Conservation (phyloP, 2,888 invertebrate genomes). For the Luffia ferchaultella region DNA sequence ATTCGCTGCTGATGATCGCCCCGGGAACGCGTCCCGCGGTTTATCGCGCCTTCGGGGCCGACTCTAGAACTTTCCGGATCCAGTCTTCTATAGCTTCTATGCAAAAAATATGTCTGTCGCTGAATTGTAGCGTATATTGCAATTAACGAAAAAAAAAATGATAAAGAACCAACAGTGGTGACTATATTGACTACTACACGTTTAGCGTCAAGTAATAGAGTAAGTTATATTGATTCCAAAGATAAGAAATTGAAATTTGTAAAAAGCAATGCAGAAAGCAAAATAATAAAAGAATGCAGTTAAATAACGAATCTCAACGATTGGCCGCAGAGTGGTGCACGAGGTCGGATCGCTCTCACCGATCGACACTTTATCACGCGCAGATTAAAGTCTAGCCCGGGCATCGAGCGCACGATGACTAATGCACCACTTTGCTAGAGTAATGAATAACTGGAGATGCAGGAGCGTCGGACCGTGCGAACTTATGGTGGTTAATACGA, state of each 20-base stretch:
- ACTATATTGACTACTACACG: no score
- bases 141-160: no score
- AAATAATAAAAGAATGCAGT: neutral
- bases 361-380: conserved; percentile 25
- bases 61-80: conserved; percentile 13
- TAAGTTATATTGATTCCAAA: neutral
- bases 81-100: neutral
- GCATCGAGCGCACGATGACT: conserved; percentile 14
- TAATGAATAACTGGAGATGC: neutral
- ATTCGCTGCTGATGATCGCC: conserved; percentile 38
- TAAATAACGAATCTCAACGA: neutral
- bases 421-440: conserved; percentile 16
- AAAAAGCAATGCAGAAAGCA: neutral
- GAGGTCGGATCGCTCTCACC: neutral
- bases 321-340: neutral
- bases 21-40: conserved; percentile 31
- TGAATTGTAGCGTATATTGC: no score
- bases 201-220: no score
- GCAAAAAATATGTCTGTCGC: neutral
- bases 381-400: conserved; percentile 24
- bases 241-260: neutral
- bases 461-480: neutral
- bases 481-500: neutral
- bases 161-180: no score
- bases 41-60: conserved; percentile 40